phyloP scores from a whole-genome alignment of 2,888 invertebrate genomes.

The Aproaerema taeniolella region DNA sequence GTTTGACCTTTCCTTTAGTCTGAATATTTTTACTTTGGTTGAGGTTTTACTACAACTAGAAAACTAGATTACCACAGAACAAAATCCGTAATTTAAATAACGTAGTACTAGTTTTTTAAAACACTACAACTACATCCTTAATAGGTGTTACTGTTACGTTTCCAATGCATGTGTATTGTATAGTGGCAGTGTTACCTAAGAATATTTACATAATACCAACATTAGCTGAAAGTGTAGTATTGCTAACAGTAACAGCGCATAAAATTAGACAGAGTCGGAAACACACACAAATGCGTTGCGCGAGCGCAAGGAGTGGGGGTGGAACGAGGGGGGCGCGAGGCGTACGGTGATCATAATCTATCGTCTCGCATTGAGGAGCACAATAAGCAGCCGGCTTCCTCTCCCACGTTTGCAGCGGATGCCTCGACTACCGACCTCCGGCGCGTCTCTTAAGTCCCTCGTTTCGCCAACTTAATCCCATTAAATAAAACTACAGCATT shows the following conservation, averaged over 20 bases:
- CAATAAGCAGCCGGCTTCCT: conserved; percentile 73
- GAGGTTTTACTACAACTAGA: too few relatives aligned
- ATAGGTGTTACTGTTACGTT: too few relatives aligned
- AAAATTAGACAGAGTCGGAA: conserved; percentile 30
- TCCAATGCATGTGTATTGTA: too few relatives aligned
- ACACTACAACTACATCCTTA: neutral
- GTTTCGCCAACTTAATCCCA: conserved; percentile 19
- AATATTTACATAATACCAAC: conserved; percentile 12
- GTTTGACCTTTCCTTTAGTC: conserved; percentile 1
- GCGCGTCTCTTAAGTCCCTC: conserved; percentile 43
- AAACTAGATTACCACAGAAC: too few relatives aligned
- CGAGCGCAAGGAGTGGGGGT: conserved; percentile 21
- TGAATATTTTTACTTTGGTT: too few relatives aligned
- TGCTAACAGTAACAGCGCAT: conserved; percentile 31
- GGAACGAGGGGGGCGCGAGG: conserved; percentile 9
- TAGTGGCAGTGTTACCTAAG: conserved; percentile 12
- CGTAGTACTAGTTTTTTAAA: neutral
- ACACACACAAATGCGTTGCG: conserved; percentile 34
- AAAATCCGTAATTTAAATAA: too few relatives aligned
- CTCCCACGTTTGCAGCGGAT: conserved; percentile 72
- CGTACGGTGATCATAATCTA: conserved; percentile 35
- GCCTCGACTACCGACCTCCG: conserved; percentile 64
- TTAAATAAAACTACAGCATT: conserved; percentile 11
- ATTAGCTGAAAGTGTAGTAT: conserved; percentile 11
- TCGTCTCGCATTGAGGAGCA: conserved; percentile 74